Evolutionary conservation across 37 sponge, comb jelly and placozoan species (phyloP).

Genomic region (Halichondria panicea): DNA sequence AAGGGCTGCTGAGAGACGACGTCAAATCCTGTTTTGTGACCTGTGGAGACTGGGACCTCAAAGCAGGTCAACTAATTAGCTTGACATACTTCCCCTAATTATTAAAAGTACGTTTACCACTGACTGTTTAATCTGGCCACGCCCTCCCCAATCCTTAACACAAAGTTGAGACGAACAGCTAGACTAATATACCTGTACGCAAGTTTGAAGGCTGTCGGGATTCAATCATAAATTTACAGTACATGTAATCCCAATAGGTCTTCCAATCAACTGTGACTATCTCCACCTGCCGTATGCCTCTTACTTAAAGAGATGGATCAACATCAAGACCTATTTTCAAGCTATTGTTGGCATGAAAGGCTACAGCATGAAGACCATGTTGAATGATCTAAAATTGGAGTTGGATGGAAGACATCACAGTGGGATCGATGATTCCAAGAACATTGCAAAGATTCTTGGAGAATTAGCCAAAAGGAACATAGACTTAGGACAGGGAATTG

Average conservation of each 20-base stretch:
- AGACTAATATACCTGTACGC: no score
- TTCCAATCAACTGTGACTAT: conserved; percentile 58
- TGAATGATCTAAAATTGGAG: conserved; percentile 35
- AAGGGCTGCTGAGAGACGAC: conserved; percentile 47
- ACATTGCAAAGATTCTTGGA: conserved; percentile 71
- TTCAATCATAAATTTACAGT: no score
- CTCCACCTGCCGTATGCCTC: conserved; percentile 30
- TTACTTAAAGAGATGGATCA: conserved; percentile 75
- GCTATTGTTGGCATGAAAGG: conserved; percentile 35
- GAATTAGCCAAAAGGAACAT: conserved; percentile 22
- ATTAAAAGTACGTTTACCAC: no score
- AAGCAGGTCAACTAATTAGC: conserved; percentile 58
- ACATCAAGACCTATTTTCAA: conserved; percentile 67
- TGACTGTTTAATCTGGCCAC: no score
- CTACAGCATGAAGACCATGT: conserved; percentile 64
- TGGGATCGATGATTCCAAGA: conserved; percentile 83
- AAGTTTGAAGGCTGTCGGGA: no score
- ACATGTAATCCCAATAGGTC: no score
- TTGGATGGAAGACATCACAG: conserved; percentile 81
- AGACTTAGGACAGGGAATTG: conserved; percentile 9
- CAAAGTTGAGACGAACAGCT: no score
- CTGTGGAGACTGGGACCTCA: conserved; percentile 88
- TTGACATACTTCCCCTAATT: conserved; percentile 46
- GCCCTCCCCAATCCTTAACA: no score
- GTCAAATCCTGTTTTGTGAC: conserved; percentile 72